These are phyloP conservation scores for Campoletis raptor DNA, from an alignment of 2,888 invertebrate genomes.

Conservation along the genomic window DNA sequence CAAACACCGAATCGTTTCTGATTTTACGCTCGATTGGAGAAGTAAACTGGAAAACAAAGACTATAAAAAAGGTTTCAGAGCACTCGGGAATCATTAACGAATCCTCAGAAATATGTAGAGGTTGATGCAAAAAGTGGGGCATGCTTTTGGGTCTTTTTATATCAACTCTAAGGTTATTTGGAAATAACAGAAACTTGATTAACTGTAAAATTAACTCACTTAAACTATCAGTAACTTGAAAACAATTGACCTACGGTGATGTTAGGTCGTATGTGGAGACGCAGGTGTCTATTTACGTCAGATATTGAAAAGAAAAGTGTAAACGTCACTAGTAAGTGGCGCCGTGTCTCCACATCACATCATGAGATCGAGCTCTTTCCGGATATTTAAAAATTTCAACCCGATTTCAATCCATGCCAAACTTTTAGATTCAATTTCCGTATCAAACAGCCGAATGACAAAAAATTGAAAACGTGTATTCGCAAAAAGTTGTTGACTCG, in stretches of 20 bases:
- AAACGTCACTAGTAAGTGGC: too few relatives aligned
- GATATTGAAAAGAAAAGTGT: too few relatives aligned
- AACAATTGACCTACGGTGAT: not conserved
- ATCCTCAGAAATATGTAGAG: constrained; percentile 4
- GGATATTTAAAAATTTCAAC: not conserved
- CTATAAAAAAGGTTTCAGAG: not conserved
- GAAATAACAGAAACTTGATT: too few relatives aligned
- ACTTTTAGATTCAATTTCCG: not conserved
- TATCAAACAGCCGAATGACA: not conserved
- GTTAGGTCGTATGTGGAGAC: not conserved
- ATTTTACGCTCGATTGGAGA: constrained; percentile 45
- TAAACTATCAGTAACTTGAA: not conserved
- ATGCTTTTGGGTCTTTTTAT: not conserved
- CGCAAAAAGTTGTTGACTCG: not conserved
- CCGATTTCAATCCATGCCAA: not conserved
- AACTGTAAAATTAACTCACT: not conserved
- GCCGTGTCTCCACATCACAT: too few relatives aligned
- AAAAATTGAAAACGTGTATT: not conserved
- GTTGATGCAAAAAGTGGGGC: not conserved
- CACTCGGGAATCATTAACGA: constrained; percentile 15
- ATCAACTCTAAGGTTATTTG: not conserved
- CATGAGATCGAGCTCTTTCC: too few relatives aligned
- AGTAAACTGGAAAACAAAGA: constrained; percentile 40
- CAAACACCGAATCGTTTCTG: not conserved
- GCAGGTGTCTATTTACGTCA: too few relatives aligned